phyloP scores from a whole-genome alignment of 1,140 invertebrate genomes.

The Uloborus diversus region DNA sequence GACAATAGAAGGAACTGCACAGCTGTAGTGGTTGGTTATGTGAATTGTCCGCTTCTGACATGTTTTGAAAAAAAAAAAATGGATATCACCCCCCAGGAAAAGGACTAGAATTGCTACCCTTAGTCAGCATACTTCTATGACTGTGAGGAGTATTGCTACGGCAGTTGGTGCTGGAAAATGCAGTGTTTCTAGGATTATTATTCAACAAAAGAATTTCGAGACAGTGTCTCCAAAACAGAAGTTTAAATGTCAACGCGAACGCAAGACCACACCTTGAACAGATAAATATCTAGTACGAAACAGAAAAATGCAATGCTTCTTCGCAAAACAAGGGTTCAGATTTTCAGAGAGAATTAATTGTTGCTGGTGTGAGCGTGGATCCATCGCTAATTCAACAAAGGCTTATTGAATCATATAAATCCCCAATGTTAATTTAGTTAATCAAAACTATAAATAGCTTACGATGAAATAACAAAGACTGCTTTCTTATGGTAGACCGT shows the following conservation, averaged over 20 bases:
- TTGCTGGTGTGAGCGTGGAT: not conserved
- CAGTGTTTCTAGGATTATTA: not conserved
- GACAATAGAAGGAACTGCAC: too few relatives aligned
- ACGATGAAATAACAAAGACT: too few relatives aligned
- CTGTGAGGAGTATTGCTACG: constrained; percentile 1
- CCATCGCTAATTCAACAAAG: not conserved
- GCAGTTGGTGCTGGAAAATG: not conserved
- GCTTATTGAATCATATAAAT: too few relatives aligned
- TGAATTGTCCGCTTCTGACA: not conserved
- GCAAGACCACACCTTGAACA: not conserved
- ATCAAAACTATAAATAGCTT: too few relatives aligned
- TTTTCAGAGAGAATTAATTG: not conserved
- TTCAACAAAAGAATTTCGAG: not conserved
- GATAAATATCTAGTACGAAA: not conserved
- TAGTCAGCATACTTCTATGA: constrained; percentile 9
- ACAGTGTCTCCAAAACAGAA: not conserved
- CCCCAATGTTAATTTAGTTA: too few relatives aligned
- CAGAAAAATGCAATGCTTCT: not conserved
- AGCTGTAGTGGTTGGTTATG: not conserved
- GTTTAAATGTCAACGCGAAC: not conserved
- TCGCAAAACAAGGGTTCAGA: too few relatives aligned
- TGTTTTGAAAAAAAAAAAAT: not conserved
- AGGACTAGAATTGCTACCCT: not conserved
- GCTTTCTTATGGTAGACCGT: too few relatives aligned
- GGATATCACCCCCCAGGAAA: constrained; percentile 5